Evolutionary conservation across 1,140 invertebrate species (phyloP), one percentile per base, ranked within the genome.

Genomic region (Heliconius hermathena): DNA sequence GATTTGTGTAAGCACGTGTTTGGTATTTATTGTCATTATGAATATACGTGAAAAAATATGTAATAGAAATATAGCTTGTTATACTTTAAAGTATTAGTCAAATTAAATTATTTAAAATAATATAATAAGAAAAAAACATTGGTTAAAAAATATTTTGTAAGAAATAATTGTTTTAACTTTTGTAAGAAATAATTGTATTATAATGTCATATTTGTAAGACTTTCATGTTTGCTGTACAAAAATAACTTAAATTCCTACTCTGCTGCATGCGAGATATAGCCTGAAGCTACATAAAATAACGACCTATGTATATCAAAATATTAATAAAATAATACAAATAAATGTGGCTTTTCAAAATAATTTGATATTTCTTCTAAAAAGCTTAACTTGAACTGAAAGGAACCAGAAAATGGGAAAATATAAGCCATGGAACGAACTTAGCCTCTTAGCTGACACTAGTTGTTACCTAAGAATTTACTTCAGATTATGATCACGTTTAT

Each of bases 341-440:
- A 66, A 22, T 57, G 9, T 57, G 54, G 20, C 54, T 29, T 66
- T 66, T 26, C 60, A 9, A 29, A 66, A 66, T 29, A 26, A 66
- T 66, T 66, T 66, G 9, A 26, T 29, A 66, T 52, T 74, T 52
- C 49, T 16, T 54, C 2, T 75, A 11, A 74, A 74, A 74, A 29
- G 73, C 38, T 54, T 75, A 66, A 57, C 54, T 75, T 38, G 33
- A 13, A 22, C 11, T 75, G 54, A 66, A 75, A 60, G 8, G 74
- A 75, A 54, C n/a, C 54, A 26, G 52, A 60, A 75, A 75, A 75
- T 75, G 74, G 74, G 60, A 75, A 75, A 75, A 75, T 75, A 66
- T 75, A 75, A 75, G 74, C 54, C 54, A n/a, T 22, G 74, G 54
- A 26, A 75, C 52, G 74, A 60, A 66, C 18, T 38, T 22, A 41